Percentiles rank a stretch among this genome's conserved stretches.
These are phyloP conservation scores for Antheraea yamamai DNA, from an alignment of 2,888 invertebrate species.

Conservation along the genomic window DNA sequence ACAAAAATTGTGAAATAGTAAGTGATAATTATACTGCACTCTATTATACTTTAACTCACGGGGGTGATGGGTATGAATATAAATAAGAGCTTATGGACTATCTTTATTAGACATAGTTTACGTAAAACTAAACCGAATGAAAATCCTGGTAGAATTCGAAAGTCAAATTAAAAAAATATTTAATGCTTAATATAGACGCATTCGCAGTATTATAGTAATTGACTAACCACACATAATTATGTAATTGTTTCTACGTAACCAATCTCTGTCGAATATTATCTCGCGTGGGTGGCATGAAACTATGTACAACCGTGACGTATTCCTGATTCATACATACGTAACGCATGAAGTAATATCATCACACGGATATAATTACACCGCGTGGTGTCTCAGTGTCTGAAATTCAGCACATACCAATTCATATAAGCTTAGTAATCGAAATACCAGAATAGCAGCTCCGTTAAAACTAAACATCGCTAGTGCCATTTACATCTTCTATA, in stretches of 20 bases:
- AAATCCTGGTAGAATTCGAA: background rate
- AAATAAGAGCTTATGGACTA: too few relatives aligned
- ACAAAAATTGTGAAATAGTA: too few relatives aligned
- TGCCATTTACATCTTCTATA: too few relatives aligned
- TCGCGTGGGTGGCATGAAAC: background rate
- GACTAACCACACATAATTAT: background rate
- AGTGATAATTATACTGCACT: too few relatives aligned
- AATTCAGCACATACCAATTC: background rate
- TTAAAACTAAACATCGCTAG: background rate
- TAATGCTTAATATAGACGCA: background rate
- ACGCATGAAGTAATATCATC: background rate
- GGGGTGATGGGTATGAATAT: too few relatives aligned
- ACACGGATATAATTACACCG: background rate
- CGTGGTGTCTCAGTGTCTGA: background rate
- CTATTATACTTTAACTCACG: too few relatives aligned
- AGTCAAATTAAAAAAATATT: background rate
- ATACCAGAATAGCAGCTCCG: background rate
- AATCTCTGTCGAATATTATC: background rate
- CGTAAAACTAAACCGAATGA: background rate
- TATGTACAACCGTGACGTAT: background rate
- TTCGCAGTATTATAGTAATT: background rate
- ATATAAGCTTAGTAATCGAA: background rate
- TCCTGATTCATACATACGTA: background rate
- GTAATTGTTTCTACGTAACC: background rate
- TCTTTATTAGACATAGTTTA: too few relatives aligned